A percentile compares a stretch with the other conserved stretches of the same genome.
These are phyloP conservation scores for Epirrhoe alternata DNA, from an alignment of 2,888 invertebrate genomes.

Conservation along the genomic window DNA sequence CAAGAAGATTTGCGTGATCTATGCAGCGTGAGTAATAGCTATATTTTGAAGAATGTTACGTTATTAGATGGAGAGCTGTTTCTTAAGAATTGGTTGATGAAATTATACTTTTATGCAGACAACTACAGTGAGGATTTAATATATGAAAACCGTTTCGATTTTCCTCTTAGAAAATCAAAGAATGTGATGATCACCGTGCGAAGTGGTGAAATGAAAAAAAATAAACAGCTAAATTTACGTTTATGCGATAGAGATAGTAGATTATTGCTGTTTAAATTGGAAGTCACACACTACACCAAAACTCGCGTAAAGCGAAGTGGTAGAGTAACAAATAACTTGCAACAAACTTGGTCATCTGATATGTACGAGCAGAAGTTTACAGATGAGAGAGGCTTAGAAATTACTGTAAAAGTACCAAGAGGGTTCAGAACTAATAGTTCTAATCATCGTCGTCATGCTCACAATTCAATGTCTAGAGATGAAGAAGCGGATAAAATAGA, in stretches of 20 bases:
- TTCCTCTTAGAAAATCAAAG: background rate
- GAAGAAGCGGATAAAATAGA: background rate
- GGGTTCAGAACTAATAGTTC: background rate
- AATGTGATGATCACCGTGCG: background rate
- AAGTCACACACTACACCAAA: background rate
- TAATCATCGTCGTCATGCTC: background rate
- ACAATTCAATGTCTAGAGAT: background rate
- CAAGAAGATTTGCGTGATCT: no score
- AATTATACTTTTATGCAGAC: no score
- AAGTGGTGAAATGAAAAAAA: slow-evolving; percentile 7
- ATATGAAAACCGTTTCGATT: no score
- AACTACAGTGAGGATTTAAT: background rate
- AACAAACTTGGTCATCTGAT: slow-evolving; percentile 13
- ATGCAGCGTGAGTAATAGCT: no score
- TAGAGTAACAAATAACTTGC: slow-evolving; percentile 8
- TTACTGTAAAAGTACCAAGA: slow-evolving; percentile 13
- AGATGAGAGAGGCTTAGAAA: slow-evolving; percentile 11
- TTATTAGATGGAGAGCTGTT: background rate
- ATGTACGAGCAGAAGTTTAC: slow-evolving; percentile 5
- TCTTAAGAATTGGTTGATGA: no score
- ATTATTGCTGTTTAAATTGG: slow-evolving; percentile 9
- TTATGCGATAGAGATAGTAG: slow-evolving; percentile 2
- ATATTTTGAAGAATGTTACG: background rate
- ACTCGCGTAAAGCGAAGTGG: background rate
- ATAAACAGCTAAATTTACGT: slow-evolving; percentile 6